Evolutionary conservation across 2,113 vertebrate species (phyloP).

Genomic region (Bubo scandiacus): DNA sequence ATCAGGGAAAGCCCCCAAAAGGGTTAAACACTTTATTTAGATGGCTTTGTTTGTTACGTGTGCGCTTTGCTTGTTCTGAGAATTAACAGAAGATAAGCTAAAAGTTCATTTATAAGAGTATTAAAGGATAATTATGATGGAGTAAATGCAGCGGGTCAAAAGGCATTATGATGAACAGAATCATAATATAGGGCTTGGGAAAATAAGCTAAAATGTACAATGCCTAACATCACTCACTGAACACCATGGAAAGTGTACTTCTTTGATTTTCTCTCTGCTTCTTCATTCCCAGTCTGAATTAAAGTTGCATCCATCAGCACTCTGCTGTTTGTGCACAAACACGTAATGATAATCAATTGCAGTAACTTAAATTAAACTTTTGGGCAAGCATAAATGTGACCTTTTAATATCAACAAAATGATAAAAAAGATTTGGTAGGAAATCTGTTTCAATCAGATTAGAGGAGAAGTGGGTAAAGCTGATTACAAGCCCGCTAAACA

Average conservation of each 20-base stretch:
- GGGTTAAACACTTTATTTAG: conserved; percentile 81
- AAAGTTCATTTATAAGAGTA: conserved; percentile 87
- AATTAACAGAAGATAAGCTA: conserved; percentile 85
- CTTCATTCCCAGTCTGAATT: conserved; percentile 23
- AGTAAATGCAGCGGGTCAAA: conserved; percentile 81
- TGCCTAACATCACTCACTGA: conserved; percentile 24
- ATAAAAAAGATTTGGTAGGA: conserved; percentile 81
- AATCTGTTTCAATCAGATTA: conserved; percentile 90
- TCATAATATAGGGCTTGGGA: conserved; percentile 70
- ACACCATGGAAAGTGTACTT: neutral
- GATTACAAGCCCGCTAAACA: conserved; percentile 84
- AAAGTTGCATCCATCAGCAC: neutral
- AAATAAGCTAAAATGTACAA: conserved; percentile 71
- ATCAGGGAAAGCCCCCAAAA: conserved; percentile 16
- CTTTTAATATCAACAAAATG: conserved; percentile 84
- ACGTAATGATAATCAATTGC: conserved; percentile 46
- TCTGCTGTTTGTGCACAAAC: neutral
- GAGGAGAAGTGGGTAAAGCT: conserved; percentile 85
- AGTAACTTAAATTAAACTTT: conserved; percentile 77
- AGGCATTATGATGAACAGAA: conserved; percentile 79
- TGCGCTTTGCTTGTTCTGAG: conserved; percentile 77
- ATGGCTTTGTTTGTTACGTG: conserved; percentile 78
- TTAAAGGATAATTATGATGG: conserved; percentile 88
- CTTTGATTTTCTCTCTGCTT: neutral
- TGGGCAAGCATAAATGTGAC: conserved; percentile 70